A percentile compares a stretch with the other conserved stretches of the same genome.
Conservation (phyloP, 2,888 invertebrate species). For the Bombylius discolor region DNA sequence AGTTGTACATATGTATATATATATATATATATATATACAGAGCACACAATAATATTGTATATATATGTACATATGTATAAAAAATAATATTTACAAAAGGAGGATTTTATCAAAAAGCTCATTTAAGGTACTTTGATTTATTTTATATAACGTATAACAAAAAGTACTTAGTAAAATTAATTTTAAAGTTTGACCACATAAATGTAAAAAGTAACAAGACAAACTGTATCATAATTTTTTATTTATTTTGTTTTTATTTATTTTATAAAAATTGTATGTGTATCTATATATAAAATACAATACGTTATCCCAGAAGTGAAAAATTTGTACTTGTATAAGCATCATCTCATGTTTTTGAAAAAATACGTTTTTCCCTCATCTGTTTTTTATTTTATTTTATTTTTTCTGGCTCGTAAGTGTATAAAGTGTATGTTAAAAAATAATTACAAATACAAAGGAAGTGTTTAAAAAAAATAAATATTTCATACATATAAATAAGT, state of each 20-base stretch:
- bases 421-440: no score
- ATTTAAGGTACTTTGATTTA: not conserved
- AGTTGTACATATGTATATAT: not conserved
- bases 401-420: no score
- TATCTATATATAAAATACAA: not conserved
- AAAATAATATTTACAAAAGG: not conserved
- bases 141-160: not conserved
- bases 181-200: slow-evolving; percentile 3
- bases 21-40: not conserved
- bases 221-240: not conserved
- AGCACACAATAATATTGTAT: not conserved
- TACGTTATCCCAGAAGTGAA: no score
- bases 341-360: no score
- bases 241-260: not conserved
- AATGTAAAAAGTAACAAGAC: not conserved
- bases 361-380: no score
- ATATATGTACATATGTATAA: not conserved
- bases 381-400: no score
- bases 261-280: not conserved
- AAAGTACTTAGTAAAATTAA: not conserved
- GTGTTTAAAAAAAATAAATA: no score
- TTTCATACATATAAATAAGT: no score
- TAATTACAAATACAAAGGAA: no score
- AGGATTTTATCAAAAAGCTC: not conserved
- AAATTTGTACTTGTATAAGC: no score